Evolutionary conservation across 2,888 invertebrate species (phyloP), one percentile per base, ranked within the genome.

Genomic region (Apamea epomidion): DNA sequence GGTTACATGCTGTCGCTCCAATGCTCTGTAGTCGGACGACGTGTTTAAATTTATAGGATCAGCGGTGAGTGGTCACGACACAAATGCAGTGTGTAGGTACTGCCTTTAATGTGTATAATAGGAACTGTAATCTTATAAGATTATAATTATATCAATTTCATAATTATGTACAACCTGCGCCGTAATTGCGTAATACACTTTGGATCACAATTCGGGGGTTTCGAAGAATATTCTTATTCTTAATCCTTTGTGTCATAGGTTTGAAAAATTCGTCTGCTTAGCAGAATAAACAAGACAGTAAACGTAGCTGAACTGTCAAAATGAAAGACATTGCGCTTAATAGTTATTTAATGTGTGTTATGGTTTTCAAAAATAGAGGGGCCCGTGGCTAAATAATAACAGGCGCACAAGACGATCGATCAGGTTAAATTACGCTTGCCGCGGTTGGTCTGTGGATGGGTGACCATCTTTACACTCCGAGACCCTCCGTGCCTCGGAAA

Each of bases 1-100:
- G 6, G 21, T 2, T 21, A 74, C 58, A 42, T 25, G 32, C 29
- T 14, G 58, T 37, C 25, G 71, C 51, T 48, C 37, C 68, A 75
- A 18, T 42, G 45, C 42, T 76, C 58, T 42, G 6, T 48, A 51
- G 32, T 37, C 14, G 12, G 48, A 68, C 32, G 54, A 76, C 58
- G 42, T 58, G 58, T 76, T 70, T 45, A n/a, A 70, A 65, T 76
- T 83, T 6, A 51, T 12, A 32, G 32, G 18, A 69, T 29, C n/a
- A 74, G 2, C 29, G n/a, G 32, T 54, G 37, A 42, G 60, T 42
- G 0, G n/a, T 29, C 32, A 68, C 32, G 54, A n/a, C 2, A 32
- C 2, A 45, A 12, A 16, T 21, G 16, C 51, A 60, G 60, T 67
- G 16, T 62, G 5, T 37, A 7, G 7, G 12, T 60, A 21, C 10